These are phyloP conservation scores for Sminthurides aquaticus DNA, from an alignment of 2,888 invertebrate species.

Conservation along the genomic window DNA sequence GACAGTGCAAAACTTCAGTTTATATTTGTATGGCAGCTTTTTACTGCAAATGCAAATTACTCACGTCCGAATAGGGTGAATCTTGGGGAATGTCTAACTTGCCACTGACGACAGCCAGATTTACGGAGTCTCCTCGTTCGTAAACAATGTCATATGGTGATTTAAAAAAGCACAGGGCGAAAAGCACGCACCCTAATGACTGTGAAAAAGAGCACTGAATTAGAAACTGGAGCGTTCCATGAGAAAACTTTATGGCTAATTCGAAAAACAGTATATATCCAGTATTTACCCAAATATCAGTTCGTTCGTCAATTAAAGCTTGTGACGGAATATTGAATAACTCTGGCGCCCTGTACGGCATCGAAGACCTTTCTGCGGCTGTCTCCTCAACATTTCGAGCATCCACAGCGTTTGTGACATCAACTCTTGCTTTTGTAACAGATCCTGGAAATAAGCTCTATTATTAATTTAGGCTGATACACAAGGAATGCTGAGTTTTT, in stretches of 20 bases:
- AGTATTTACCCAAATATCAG: conserved; percentile 71
- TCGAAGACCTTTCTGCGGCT: conserved; percentile 76
- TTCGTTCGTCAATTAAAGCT: conserved; percentile 70
- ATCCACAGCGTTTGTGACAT: conserved; percentile 60
- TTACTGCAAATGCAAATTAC: conserved; percentile 14
- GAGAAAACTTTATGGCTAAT: background rate
- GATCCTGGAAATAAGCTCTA: conserved; percentile 43
- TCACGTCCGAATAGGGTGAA: conserved; percentile 58
- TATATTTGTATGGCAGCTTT: too few relatives aligned
- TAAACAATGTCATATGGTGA: conserved; percentile 78
- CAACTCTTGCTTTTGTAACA: conserved; percentile 45
- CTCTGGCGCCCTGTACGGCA: conserved; percentile 82
- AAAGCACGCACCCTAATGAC: conserved; percentile 78
- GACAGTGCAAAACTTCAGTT: background rate
- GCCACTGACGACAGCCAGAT: conserved; percentile 71
- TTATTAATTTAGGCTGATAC: background rate
- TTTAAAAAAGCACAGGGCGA: conserved; percentile 75
- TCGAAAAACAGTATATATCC: background rate
- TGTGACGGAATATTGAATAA: conserved; percentile 76
- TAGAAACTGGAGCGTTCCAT: too few relatives aligned
- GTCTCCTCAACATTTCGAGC: conserved; percentile 67
- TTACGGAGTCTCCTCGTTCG: conserved; percentile 78
- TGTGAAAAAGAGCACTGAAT: conserved; percentile 44
- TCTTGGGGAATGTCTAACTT: conserved; percentile 63
- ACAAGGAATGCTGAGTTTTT: background rate